Conservation (phyloP, 1,140 invertebrate species). For the Leptopilina boulardi region DNA sequence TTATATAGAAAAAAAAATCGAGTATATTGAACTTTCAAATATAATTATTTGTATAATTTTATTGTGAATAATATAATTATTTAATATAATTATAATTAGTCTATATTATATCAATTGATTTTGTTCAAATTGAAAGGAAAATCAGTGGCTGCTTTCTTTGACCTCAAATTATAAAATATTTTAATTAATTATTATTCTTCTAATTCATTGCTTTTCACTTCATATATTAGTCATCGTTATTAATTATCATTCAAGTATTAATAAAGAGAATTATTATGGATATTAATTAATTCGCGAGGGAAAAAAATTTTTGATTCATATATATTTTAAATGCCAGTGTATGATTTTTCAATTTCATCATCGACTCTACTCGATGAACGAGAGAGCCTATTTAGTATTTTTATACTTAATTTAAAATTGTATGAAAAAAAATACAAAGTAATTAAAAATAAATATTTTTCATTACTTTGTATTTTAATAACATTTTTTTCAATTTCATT, state of each 20-base stretch:
- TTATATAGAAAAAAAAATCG: neutral
- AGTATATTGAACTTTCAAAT: neutral
- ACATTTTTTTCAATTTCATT: no score
- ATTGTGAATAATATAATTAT: no score
- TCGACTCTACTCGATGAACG: no score
- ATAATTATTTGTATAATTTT: neutral
- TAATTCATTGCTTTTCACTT: neutral
- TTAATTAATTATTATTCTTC: neutral
- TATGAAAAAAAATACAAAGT: no score
- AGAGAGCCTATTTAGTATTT: no score
- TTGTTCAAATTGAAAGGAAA: neutral
- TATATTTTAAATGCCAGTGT: no score
- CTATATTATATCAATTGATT: neutral
- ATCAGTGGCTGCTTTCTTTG: neutral
- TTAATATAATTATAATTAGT: neutral
- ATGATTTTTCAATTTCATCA: no score
- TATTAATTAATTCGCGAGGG: neutral
- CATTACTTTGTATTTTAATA: no score
- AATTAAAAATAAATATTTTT: no score
- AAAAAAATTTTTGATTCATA: no score
- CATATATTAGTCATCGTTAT: neutral
- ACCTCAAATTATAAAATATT: neutral
- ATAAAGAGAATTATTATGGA: neutral
- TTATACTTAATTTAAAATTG: no score
- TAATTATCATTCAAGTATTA: neutral